These are phyloP conservation scores for Panthera tigris DNA, from an alignment of 2,113 vertebrate genomes.

Conservation along the genomic window DNA sequence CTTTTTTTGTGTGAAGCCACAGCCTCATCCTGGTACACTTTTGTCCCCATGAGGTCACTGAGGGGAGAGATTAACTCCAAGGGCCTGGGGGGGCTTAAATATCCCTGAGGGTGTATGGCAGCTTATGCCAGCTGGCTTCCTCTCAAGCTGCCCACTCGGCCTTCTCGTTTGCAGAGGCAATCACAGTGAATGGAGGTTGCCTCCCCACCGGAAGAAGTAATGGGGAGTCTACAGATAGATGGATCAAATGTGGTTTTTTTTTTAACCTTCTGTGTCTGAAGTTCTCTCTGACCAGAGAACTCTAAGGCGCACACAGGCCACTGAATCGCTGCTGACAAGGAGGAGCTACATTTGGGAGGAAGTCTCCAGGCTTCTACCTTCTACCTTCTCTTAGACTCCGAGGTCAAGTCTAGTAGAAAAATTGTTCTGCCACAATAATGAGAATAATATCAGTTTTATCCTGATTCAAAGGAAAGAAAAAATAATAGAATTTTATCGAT, in stretches of 20 bases:
- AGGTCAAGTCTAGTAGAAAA: background rate
- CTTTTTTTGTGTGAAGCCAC: background rate
- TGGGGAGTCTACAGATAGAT: background rate
- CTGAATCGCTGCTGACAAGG: background rate
- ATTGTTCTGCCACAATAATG: background rate
- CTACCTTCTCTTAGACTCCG: background rate
- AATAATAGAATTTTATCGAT: background rate
- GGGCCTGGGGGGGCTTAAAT: background rate
- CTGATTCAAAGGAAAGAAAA: constrained; percentile 7
- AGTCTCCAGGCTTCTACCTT: too few species aligned
- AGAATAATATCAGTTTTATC: background rate
- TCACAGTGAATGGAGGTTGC: background rate
- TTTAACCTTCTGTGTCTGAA: background rate
- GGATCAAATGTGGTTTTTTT: background rate
- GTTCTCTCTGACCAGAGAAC: background rate
- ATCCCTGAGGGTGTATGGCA: background rate
- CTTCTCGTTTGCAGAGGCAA: background rate
- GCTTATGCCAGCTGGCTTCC: background rate
- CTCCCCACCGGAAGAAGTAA: background rate
- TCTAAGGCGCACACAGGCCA: background rate
- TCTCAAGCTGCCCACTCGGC: background rate
- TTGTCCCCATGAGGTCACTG: constrained; percentile 50
- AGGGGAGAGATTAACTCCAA: constrained; percentile 14
- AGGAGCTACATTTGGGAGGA: background rate
- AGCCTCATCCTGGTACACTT: background rate